phyloP scores from a whole-genome alignment of 2,113 vertebrate genomes.

The Nothobranchius kuhntae region DNA sequence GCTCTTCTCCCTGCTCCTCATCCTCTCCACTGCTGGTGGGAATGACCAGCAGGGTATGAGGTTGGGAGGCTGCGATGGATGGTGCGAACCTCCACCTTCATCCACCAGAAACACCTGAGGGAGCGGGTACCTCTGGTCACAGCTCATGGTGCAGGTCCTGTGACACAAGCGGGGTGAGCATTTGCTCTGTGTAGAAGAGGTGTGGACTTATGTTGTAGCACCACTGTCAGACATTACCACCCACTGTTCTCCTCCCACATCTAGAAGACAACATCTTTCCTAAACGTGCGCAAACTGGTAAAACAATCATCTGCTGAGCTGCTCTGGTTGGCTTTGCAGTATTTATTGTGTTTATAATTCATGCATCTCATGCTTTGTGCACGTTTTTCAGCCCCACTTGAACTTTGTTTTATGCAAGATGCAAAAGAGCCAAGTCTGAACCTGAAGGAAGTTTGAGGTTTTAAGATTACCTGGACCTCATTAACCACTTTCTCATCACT shows the following conservation, averaged over 20 bases:
- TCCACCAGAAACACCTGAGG: slow-evolving; percentile 67
- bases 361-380: not conserved
- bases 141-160: slow-evolving; percentile 56
- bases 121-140: slow-evolving; percentile 52
- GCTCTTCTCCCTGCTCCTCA: slow-evolving; percentile 33
- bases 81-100: not conserved
- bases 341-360: not conserved
- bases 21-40: slow-evolving; percentile 36
- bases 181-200: slow-evolving; percentile 36
- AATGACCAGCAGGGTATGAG: slow-evolving; percentile 60
- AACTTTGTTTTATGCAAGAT: not conserved
- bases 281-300: not conserved
- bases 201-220: slow-evolving; percentile 16
- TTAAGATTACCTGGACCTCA: slow-evolving; percentile 33
- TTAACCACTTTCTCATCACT: slow-evolving; percentile 12
- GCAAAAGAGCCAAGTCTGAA: not conserved
- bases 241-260: slow-evolving; percentile 49
- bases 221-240: slow-evolving; percentile 24
- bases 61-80: slow-evolving; percentile 8
- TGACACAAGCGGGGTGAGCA: slow-evolving; percentile 6
- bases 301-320: not conserved
- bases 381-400: not conserved
- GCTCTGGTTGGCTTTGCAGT: not conserved
- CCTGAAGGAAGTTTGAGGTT: slow-evolving; percentile 32
- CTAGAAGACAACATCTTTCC: not conserved